These are phyloP conservation scores for Thunnus thynnus DNA, from an alignment of 2,113 vertebrate genomes.

Conservation along the genomic window DNA sequence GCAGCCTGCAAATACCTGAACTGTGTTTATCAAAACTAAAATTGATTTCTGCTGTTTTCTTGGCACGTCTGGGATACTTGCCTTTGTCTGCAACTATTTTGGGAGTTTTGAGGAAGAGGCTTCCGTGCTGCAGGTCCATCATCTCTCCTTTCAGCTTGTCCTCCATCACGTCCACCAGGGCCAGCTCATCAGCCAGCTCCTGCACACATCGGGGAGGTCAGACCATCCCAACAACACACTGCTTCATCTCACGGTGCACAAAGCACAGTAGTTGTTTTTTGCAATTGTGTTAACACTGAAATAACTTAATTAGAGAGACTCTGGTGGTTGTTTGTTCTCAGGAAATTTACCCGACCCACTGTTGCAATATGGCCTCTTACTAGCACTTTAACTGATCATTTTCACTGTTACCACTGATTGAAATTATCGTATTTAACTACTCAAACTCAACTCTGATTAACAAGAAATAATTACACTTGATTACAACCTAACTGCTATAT, in stretches of 20 bases:
- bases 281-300: neutral
- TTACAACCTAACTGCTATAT: too few species aligned
- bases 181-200: constrained; percentile 94
- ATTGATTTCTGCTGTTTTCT: neutral
- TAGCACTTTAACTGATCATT: too few species aligned
- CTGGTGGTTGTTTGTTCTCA: too few species aligned
- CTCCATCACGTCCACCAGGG: constrained; percentile 96
- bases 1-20: neutral
- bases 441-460: too few species aligned
- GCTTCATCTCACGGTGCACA: neutral
- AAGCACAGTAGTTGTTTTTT: neutral
- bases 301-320: neutral
- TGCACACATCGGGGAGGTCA: constrained; percentile 61
- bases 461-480: too few species aligned
- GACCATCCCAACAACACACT: neutral
- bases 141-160: constrained; percentile 98
- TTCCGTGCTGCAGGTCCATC: constrained; percentile 97
- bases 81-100: constrained; percentile 96
- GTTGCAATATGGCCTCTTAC: too few species aligned
- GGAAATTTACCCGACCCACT: too few species aligned
- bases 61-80: constrained; percentile 45
- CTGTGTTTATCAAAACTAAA: neutral
- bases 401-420: too few species aligned
- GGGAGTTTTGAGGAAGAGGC: constrained; percentile 93
- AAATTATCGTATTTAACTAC: neutral